Evolutionary conservation across 2,888 invertebrate species (phyloP).

Genomic region (Arge pagana): DNA sequence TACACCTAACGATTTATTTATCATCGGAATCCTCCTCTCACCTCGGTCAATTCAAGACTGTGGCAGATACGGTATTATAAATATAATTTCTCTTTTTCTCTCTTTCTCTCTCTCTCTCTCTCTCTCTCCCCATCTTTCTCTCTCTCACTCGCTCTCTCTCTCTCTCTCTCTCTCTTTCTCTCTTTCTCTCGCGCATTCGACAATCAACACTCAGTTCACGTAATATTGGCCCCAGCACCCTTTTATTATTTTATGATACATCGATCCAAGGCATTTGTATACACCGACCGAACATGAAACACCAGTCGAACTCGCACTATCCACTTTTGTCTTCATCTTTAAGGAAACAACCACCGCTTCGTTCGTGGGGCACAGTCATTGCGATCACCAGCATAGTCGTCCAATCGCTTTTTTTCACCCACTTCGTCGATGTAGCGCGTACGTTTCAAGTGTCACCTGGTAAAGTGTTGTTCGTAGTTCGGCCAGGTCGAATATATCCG

Average conservation of each 20-base stretch:
- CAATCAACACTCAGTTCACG: constrained; percentile 40
- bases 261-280: constrained; percentile 29
- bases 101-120: constrained; percentile 15
- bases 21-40: constrained; percentile 7
- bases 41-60: constrained; percentile 28
- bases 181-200: constrained; percentile 31
- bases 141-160: constrained; percentile 23
- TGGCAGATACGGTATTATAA: constrained; percentile 34
- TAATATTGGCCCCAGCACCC: constrained; percentile 52
- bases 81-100: constrained; percentile 27
- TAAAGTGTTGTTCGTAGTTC: too few species aligned
- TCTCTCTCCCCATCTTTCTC: constrained; percentile 19
- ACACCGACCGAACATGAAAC: constrained; percentile 6
- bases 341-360: too few species aligned
- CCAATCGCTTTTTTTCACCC: too few species aligned
- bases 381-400: too few species aligned
- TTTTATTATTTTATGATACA: constrained; percentile 34
- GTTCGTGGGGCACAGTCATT: too few species aligned
- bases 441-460: too few species aligned
- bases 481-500: constrained; percentile 18
- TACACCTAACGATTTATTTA: constrained; percentile 13
- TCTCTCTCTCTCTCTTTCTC: constrained; percentile 24
- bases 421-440: too few species aligned
- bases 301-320: too few species aligned
- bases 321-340: too few species aligned